Evolutionary conservation across 2,888 invertebrate genomes (phyloP), one percentile per base, ranked within the genome.

Genomic region (Actias luna): DNA sequence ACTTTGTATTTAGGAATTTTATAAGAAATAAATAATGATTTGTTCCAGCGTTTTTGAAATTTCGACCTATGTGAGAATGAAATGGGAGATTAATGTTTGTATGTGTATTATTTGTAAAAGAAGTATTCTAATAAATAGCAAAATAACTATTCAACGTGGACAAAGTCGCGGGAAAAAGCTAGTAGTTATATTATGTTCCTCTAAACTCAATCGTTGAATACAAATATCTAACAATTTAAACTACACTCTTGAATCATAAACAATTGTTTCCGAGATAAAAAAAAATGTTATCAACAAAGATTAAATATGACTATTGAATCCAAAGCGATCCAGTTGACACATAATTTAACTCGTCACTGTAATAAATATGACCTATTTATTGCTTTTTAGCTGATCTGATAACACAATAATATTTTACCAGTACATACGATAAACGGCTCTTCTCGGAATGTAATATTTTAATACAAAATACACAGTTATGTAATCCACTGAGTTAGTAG

Each of bases 331-430:
- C 42, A 22, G 18, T 42, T 65, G 63, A 70, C 69, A 87, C 87
- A 86, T 87, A 82, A 84, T 79, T 77, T 80, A 75, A 76, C 72
- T 76, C 74, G 71, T 75, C 77, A 73, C 79, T 80, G 80, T 80
- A 85, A 85, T 88, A 85, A 87, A 84, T 84, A 74, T 85, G 89
- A 88, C 85, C 89, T 85, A 89, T 90, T 91, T 89, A 91, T 88
- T 85, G 76, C 46, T 78, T 69, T 78, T 70, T 73, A 80, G 74
- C 75, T 77, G 78, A 83, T 80, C 74, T 77, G 90, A 91, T 91
- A 91, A 88, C 65, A 80, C 72, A 72, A 62, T 78, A 76, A 78
- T 79, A 81, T 84, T 82, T 79, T 73, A 84, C 88, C 89, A 88
- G 88, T 88, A 89, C 88, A 87, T 36, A 57, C 55, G 61, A 61